phyloP scores from a whole-genome alignment of 2,888 invertebrate genomes.

The Tipula helvola region DNA sequence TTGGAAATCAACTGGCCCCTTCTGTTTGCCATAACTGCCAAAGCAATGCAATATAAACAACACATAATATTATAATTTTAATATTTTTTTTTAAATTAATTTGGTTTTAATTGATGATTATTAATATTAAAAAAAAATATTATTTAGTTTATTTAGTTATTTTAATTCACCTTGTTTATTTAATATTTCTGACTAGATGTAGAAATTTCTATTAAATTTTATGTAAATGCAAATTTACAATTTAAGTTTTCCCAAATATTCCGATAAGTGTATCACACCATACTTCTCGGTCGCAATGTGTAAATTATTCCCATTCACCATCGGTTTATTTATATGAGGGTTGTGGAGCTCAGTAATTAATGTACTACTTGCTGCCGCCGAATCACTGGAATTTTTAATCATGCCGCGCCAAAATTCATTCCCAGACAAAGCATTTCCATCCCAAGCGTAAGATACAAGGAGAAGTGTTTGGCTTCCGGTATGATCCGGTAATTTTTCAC shows the following conservation, averaged over 20 bases:
- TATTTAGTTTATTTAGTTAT: too few species aligned
- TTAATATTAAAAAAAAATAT: too few species aligned
- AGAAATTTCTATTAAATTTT: background rate
- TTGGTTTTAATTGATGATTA: too few species aligned
- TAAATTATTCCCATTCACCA: constrained; percentile 39
- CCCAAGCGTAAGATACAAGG: constrained; percentile 59
- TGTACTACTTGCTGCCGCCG: constrained; percentile 45
- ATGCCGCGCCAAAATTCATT: constrained; percentile 56
- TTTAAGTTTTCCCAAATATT: constrained; percentile 21
- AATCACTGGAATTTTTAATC: constrained; percentile 35
- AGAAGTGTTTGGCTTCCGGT: constrained; percentile 38
- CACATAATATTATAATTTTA: too few species aligned
- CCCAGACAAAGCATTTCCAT: constrained; percentile 58
- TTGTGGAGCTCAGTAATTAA: constrained; percentile 46
- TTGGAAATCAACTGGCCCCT: too few species aligned
- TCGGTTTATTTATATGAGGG: constrained; percentile 38
- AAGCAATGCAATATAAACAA: too few species aligned
- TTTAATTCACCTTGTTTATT: too few species aligned
- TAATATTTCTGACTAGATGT: too few species aligned
- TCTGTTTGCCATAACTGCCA: too few species aligned
- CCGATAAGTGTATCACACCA: constrained; percentile 28
- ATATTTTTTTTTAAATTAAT: too few species aligned
- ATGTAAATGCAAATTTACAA: background rate
- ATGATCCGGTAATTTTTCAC: constrained; percentile 33
- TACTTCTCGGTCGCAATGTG: constrained; percentile 36